Percentiles rank a stretch among this genome's conserved stretches.
Conservation (phyloP, 2,113 vertebrate genomes). For the Ammodytes marinus region DNA sequence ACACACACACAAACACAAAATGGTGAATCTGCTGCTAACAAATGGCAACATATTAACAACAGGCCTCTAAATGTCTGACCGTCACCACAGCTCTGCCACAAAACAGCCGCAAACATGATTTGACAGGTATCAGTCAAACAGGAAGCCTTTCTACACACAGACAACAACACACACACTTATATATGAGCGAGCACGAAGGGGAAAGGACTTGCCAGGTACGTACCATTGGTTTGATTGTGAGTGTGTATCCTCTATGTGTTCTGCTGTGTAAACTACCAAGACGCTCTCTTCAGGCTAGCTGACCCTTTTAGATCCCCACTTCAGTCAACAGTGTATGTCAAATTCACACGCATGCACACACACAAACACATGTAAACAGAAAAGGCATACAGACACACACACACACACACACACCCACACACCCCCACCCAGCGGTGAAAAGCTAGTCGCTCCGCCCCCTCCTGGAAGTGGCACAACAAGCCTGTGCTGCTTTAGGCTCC, state of each 20-base stretch:
- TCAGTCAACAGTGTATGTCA: conserved; percentile 30
- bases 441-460: conserved; percentile 74
- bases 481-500: conserved; percentile 53
- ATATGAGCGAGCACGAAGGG: conserved; percentile 25
- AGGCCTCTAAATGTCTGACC: background rate
- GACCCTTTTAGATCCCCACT: conserved; percentile 53
- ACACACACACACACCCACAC: conserved; percentile 35
- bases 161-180: too few relatives aligned
- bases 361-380: too few relatives aligned
- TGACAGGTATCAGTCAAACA: conserved; percentile 47
- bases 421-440: conserved; percentile 51
- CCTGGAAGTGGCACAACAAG: conserved; percentile 54
- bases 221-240: conserved; percentile 75
- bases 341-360: conserved; percentile 29
- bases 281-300: conserved; percentile 31
- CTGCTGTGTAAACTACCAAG: conserved; percentile 26
- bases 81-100: too few relatives aligned
- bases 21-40: background rate
- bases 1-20: background rate
- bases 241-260: conserved; percentile 60
- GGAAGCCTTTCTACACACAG: conserved; percentile 58
- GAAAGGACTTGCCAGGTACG: conserved; percentile 63
- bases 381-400: conserved; percentile 30
- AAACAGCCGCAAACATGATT: background rate
- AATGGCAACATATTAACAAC: background rate